Evolutionary conservation across 2,797 vertebrate species (phyloP), one percentile per base, ranked within the genome.

Genomic region (Rhodeus uyekii): DNA sequence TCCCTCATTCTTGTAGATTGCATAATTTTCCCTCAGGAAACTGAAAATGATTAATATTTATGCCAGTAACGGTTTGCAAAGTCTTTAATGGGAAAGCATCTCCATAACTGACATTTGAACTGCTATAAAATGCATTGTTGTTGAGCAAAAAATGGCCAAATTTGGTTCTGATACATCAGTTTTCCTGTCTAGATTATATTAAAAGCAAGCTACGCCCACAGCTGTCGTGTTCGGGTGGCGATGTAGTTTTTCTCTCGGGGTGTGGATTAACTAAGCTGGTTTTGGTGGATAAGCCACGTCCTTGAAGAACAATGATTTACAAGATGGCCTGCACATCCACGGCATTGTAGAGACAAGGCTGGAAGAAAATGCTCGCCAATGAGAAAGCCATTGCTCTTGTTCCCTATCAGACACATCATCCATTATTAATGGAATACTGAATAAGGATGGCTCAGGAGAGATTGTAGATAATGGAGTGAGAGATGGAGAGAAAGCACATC

Each of bases 231-330:
- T 71, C 69, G 34, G 63, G 38, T 63, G 55, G 24, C 71, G 27
- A 72, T 75, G 32, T 53, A 78, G 38, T 61, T 76, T 69, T 80
- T 81, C 81, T 69, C 81, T 81, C 55, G 81, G 82, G 79, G 84
- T 80, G 87, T 86, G 79, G 84, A 87, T 88, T 90, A 89, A 29
- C 74, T 79, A 53, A 53, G 13, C 68, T 82, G 50, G 77, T 84
- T n/a, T 65, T 1, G 77, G 42, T 14, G 84, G 77, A 64, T 86
- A 84, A 85, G 63, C 60, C 74, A 73, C 78, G 67, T 75, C 80
- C 75, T 81, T 80, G 75, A 82, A 73, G 78, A 82, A 60, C 83
- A 80, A 46, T 48, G 85, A 85, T 90, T 91, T 90, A 85, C 85
- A 86, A 67, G 81, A 72, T 63, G 55, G 38, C 55, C 75, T 64